Conservation (phyloP, 1,140 invertebrate genomes). For the Drosophila jambulina region DNA sequence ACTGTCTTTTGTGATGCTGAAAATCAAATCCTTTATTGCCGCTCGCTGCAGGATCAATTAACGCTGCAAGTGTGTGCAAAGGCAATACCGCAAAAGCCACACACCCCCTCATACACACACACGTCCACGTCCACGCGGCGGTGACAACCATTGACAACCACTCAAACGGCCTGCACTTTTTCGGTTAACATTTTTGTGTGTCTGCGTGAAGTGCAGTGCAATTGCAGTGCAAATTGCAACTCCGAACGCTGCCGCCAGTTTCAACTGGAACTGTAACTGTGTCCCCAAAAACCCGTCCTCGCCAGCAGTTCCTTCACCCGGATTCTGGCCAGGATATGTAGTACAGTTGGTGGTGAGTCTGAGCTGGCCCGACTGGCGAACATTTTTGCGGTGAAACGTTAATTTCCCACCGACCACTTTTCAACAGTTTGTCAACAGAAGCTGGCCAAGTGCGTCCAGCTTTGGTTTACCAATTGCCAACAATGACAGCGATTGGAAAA, state of each 20-base stretch:
- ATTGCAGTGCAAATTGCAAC: conserved; percentile 70
- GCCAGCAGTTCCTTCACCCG: neutral
- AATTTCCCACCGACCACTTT: conserved; percentile 79
- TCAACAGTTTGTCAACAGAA: conserved; percentile 76
- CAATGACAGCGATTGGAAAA: conserved; percentile 36
- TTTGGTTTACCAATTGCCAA: conserved; percentile 51
- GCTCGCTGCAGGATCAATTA: conserved; percentile 83
- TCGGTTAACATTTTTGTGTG: conserved; percentile 74
- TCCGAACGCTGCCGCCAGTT: conserved; percentile 16
- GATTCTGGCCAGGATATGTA: conserved; percentile 9
- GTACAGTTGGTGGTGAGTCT: conserved; percentile 9
- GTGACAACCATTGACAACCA: conserved; percentile 74
- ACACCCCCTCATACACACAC: conserved; percentile 42
- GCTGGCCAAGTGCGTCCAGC: conserved; percentile 41
- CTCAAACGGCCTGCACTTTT: conserved; percentile 80
- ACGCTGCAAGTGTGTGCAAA: conserved; percentile 78
- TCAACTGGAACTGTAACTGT: conserved; percentile 9
- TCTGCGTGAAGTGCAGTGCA: conserved; percentile 71
- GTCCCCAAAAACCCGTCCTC: neutral
- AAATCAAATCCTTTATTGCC: conserved; percentile 84
- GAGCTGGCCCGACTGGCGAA: conserved; percentile 32
- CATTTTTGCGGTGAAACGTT: conserved; percentile 82
- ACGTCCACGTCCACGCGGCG: conserved; percentile 26
- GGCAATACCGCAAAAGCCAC: conserved; percentile 79
- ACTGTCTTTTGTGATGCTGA: conserved; percentile 76